A percentile compares a stretch with the other conserved stretches of the same genome.
phyloP scores from a whole-genome alignment of 1,140 invertebrate species.

The Drosophila subpulchrella region DNA sequence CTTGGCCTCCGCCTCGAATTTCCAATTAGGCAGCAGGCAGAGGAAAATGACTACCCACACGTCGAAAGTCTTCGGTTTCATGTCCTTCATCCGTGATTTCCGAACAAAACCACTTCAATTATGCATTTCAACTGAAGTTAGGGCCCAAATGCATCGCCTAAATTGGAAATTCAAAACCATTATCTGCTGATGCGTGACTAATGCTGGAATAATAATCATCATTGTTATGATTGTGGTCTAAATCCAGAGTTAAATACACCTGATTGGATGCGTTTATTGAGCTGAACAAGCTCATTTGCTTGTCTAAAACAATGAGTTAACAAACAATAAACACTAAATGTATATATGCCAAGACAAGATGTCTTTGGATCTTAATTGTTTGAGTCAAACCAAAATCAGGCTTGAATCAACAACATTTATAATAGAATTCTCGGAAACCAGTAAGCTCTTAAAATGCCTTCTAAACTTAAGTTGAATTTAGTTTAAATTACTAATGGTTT shows the following conservation, averaged over 20 bases:
- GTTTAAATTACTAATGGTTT: conserved; percentile 3
- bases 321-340: background rate
- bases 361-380: background rate
- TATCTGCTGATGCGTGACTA: conserved; percentile 33
- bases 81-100: background rate
- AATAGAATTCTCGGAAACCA: background rate
- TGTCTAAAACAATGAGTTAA: conserved; percentile 1
- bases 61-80: conserved; percentile 7
- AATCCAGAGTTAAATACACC: background rate
- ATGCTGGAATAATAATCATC: conserved; percentile 25
- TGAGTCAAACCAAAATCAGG: background rate
- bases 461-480: background rate
- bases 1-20: conserved; percentile 40
- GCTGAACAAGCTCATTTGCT: conserved; percentile 10
- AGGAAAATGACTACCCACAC: conserved; percentile 4
- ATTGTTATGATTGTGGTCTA: background rate
- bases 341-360: background rate
- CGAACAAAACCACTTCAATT: conserved; percentile 1
- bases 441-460: background rate
- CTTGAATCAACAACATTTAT: background rate
- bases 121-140: conserved; percentile 27
- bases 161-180: conserved; percentile 3
- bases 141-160: conserved; percentile 3
- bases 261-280: conserved; percentile 19
- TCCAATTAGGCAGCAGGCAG: conserved; percentile 26